A percentile compares a stretch with the other conserved stretches of the same genome.
phyloP scores from a whole-genome alignment of 2,888 invertebrate species.

The Macropis europaea region DNA sequence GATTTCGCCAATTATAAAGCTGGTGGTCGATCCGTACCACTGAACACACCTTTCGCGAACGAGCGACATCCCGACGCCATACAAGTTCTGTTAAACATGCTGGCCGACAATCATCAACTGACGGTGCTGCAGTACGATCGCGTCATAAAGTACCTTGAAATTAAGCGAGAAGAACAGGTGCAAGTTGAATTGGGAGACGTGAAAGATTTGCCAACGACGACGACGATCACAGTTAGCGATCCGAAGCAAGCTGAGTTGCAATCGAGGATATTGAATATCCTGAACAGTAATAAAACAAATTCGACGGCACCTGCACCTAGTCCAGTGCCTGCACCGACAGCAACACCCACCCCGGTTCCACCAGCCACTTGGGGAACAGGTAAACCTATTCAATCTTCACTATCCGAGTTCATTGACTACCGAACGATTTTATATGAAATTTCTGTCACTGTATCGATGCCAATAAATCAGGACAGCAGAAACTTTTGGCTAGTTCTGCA shows the following conservation, averaged over 20 bases:
- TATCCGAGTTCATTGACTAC: neutral
- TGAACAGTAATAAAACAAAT: constrained; percentile 83
- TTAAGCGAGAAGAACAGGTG: constrained; percentile 87
- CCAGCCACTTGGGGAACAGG: constrained; percentile 74
- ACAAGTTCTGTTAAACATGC: constrained; percentile 84
- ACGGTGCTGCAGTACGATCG: constrained; percentile 90
- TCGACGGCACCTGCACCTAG: constrained; percentile 73
- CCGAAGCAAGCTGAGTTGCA: constrained; percentile 87
- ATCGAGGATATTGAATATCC: constrained; percentile 88
- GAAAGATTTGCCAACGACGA: constrained; percentile 78
- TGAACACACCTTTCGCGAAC: constrained; percentile 80
- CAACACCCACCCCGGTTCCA: constrained; percentile 66
- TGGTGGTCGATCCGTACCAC: constrained; percentile 82
- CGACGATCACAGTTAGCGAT: constrained; percentile 80
- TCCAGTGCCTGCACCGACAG: constrained; percentile 77
- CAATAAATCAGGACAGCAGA: neutral
- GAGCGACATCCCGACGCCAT: constrained; percentile 79
- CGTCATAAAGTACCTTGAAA: constrained; percentile 87
- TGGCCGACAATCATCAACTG: constrained; percentile 90
- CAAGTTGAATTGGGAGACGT: constrained; percentile 89
- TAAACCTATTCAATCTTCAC: constrained; percentile 58
- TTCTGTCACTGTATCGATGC: neutral
- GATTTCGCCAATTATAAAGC: constrained; percentile 85
- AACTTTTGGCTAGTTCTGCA: too few relatives aligned
- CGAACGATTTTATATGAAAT: neutral